phyloP scores from a whole-genome alignment of 2,113 vertebrate species.

The Indicator indicator region DNA sequence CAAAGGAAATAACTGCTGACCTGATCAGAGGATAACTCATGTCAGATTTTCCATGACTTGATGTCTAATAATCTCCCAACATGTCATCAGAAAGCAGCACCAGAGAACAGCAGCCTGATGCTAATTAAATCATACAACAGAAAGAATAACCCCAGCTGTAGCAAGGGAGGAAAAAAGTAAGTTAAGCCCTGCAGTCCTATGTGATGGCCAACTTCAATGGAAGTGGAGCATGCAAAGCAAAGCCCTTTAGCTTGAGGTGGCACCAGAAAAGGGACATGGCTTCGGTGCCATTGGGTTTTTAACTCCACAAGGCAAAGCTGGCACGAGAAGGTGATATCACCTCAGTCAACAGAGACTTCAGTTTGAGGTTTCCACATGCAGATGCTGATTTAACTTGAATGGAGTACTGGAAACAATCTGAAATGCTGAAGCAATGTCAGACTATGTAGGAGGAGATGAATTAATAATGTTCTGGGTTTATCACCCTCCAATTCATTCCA shows the following conservation, averaged over 20 bases:
- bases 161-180: background rate
- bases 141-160: background rate
- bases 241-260: background rate
- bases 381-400: conserved; percentile 1
- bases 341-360: background rate
- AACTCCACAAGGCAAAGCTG: background rate
- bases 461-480: background rate
- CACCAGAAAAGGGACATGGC: background rate
- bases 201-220: background rate
- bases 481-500: background rate
- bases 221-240: background rate
- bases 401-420: background rate
- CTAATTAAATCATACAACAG: background rate
- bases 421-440: background rate
- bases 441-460: background rate
- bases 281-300: background rate
- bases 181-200: background rate
- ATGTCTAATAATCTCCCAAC: background rate
- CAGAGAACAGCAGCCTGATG: background rate
- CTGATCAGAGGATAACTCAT: background rate
- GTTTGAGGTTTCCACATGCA: background rate
- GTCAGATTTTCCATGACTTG: background rate
- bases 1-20: conserved; percentile 9
- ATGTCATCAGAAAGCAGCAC: background rate
- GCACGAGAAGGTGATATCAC: background rate